Evolutionary conservation across 2,888 invertebrate species (phyloP).

Genomic region (Branchinecta sandiegonensis): DNA sequence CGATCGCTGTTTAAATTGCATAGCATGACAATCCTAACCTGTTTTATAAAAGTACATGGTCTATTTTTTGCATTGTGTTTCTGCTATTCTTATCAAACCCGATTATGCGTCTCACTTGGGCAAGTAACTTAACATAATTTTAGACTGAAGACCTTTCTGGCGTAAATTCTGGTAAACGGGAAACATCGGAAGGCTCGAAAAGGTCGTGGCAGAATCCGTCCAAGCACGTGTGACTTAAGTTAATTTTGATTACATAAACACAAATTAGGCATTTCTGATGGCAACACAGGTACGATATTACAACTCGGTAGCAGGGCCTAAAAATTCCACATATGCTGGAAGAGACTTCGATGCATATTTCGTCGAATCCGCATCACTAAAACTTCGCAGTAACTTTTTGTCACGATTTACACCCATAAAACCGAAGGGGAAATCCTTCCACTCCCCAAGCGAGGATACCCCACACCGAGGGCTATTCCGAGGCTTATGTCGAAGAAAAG

Average conservation of each 20-base stretch:
- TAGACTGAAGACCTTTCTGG: no score
- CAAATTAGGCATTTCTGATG: not conserved
- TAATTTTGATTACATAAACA: conserved; percentile 9
- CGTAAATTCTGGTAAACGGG: no score
- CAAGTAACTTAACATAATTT: no score
- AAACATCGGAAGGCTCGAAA: no score
- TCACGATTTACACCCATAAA: conserved; percentile 1
- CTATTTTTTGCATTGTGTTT: no score
- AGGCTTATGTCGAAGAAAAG: not conserved
- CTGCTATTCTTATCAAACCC: no score
- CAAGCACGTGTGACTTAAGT: not conserved
- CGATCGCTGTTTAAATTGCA: no score
- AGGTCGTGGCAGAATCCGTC: no score
- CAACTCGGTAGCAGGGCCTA: not conserved
- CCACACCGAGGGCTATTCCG: not conserved
- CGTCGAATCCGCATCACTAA: not conserved
- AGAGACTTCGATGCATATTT: not conserved
- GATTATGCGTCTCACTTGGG: no score
- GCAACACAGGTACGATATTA: not conserved
- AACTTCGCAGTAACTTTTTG: conserved; percentile 6
- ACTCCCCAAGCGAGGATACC: not conserved
- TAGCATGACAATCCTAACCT: no score
- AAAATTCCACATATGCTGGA: not conserved
- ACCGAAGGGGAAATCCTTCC: not conserved
- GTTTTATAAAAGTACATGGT: no score